Base-by-base conservation (phyloP, 2,113 vertebrate genomes). In the Neolamprologus kungweensis region DNA sequence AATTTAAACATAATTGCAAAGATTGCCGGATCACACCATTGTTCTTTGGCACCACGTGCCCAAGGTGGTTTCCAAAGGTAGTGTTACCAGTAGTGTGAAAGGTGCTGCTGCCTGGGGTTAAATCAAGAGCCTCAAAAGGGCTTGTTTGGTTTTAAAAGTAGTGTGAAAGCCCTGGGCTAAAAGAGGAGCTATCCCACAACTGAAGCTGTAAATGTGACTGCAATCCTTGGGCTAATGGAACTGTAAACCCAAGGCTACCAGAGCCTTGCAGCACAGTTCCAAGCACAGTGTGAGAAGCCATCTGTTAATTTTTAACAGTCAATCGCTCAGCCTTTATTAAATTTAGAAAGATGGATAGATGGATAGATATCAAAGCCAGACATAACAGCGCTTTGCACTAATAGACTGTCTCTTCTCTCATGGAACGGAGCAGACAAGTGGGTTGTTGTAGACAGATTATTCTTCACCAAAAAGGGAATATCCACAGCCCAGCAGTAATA, bases 141-240 rank as follows among this genome's bases (percentile, higher is more conserved):
- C 60, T 92, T 51, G 84, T 75, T 86, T 60, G 33, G 83, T 50
- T 86, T 91, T 92, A 63, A 86, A 75, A 83, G 37, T 19, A 35
- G 65, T 80, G 81, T 89, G 63, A 88, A 91, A 78, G 87, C 83
- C 60, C 31, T 23, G 9, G 35, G 88, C 88, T 85, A 88, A 83
- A 85, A 86, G 60, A 42, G 23, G 84, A 90, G 40, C 65, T 58
- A 60, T 60, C 33, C 83, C 80, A 87, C 6, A 85, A 86, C 85
- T 85, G 14, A 91, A 83, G 86, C 60, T 82, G 45, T 87, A 87
- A 92, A 93, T 91, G 79, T 88, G 83, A 91, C 89, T 89, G 8
- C 31, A 82, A 65, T 83, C 88, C 55, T 81, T 58, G 31, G 89
- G 90, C 84, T 87, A 92, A 81, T 82, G 68, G 85, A 84, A 88